Evolutionary conservation across 2,113 vertebrate species (phyloP).

Genomic region (Neopipo cinnamomea): DNA sequence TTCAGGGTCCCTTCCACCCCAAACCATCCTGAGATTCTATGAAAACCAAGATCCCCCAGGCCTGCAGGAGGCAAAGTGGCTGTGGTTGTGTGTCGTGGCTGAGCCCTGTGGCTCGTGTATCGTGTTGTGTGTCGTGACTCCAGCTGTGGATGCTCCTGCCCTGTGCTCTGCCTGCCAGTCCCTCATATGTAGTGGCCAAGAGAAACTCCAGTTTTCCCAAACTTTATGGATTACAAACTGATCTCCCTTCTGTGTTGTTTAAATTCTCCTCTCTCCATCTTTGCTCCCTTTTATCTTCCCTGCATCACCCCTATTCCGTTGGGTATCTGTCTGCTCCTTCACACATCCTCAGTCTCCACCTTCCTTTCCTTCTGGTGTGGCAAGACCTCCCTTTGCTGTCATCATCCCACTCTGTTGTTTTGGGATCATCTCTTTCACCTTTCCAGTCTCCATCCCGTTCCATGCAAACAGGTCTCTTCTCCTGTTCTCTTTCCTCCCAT

Average conservation of each 20-base stretch:
- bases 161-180: background rate
- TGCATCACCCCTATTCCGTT: background rate
- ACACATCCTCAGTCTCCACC: background rate
- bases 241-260: background rate
- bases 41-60: background rate
- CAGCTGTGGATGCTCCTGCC: background rate
- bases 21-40: background rate
- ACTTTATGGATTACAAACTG: background rate
- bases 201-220: background rate
- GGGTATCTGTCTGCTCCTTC: background rate
- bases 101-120: background rate
- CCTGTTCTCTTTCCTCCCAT: background rate
- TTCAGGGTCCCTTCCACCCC: background rate
- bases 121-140: fast-evolving
- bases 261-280: background rate
- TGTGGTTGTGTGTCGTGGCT: fast-evolving
- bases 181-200: background rate
- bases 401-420: fast-evolving
- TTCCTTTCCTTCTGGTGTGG: background rate
- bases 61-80: background rate
- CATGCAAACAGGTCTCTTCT: background rate
- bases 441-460: background rate
- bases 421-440: background rate
- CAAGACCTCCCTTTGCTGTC: background rate
- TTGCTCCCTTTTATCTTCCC: background rate